Base-by-base conservation (phyloP, 2,113 vertebrate genomes). In the Petrocephalus zakoni region DNA sequence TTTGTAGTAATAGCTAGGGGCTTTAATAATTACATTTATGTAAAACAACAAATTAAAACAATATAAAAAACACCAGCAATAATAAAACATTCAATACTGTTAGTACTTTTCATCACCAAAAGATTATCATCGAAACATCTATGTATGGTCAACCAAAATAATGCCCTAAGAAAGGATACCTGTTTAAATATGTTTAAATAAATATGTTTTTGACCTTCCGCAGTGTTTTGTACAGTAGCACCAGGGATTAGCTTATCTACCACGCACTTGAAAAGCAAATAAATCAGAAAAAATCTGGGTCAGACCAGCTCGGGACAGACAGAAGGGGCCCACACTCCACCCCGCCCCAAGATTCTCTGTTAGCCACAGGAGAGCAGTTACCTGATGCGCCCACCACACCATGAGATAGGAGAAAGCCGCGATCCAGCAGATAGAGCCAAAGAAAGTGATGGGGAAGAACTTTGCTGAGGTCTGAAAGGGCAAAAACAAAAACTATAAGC, bases 341-440 rank as follows among this genome's bases (percentile, higher is more conserved):
- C 15, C 5, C 6, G 13, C 15, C 3, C 42, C 42, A 29, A 6
- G 72, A 29, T 42, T 5, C 15, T 37, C 72, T 53, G 34, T 25
- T 64, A n/a, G 86, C 88, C 68, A 0, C 3, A 2, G 29, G 25
- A 58, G 87, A n/a, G 55, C 53, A 47, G 37, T 94, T 96, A 99
- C 98, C 98, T 99, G 98, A 92, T 99, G 98, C 87, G 98, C 98
- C 98, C 98, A 99, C 98, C 98, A 99, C 92, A 99, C 98, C 98
- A 99, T 99, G 34, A 88, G 42, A n/a, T 88, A 88, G 88, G 88
- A 88, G 19, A 88, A 88, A 5, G 34, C 88, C 29, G 88, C 88
- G 47, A 88, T 88, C 98, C 98, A 99, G 88, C 87, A 64, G 91
- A 99, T 99, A 42, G 98, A 90, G 29, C 98, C 98, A 10, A 99